Evolutionary conservation across 2,888 invertebrate species (phyloP).

Genomic region (Himalopsyche kuldschensis): DNA sequence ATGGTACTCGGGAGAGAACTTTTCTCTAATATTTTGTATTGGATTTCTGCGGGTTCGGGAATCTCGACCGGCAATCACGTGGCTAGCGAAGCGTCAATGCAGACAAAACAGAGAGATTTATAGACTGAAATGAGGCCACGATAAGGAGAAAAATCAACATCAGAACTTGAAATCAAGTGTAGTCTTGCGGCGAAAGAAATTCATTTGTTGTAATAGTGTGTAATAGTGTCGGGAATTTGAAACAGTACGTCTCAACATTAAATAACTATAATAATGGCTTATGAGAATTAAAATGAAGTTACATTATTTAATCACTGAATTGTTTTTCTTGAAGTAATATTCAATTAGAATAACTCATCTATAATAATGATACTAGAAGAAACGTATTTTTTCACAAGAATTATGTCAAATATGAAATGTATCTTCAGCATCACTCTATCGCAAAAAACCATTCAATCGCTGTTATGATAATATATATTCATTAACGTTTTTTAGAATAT

Average conservation of each 20-base stretch:
- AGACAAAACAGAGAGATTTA: not conserved
- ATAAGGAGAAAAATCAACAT: not conserved
- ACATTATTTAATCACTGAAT: no score
- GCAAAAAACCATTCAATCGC: no score
- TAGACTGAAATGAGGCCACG: not conserved
- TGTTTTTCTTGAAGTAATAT: no score
- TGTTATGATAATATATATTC: no score
- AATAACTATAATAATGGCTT: no score
- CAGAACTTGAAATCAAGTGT: not conserved
- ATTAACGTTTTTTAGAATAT: no score
- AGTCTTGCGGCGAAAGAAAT: not conserved
- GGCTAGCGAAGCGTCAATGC: slow-evolving; percentile 1
- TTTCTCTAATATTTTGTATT: slow-evolving; percentile 13
- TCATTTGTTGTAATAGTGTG: not conserved
- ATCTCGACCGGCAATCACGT: slow-evolving; percentile 26
- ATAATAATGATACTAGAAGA: no score
- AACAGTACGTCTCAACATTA: not conserved
- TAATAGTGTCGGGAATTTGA: not conserved
- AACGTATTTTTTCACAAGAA: no score
- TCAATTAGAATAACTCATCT: no score
- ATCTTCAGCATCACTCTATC: no score
- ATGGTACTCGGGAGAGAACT: not conserved
- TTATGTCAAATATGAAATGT: no score
- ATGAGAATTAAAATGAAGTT: no score
- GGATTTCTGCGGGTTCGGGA: slow-evolving; percentile 18